A percentile compares a stretch with the other conserved stretches of the same genome.
Evolutionary conservation across 2,113 vertebrate species (phyloP).

Genomic region (Picathartes gymnocephalus): DNA sequence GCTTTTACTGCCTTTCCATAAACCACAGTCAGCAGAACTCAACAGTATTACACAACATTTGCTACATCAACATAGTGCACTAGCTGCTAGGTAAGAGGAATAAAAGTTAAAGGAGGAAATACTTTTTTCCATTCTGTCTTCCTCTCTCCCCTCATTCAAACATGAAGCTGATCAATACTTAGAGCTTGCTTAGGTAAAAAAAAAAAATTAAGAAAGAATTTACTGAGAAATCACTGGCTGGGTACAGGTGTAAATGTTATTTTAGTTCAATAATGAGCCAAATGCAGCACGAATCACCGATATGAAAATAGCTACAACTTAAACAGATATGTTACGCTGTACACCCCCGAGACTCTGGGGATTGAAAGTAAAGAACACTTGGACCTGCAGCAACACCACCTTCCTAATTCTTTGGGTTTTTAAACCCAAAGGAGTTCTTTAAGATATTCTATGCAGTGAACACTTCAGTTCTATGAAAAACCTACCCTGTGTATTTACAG

Average conservation of each 20-base stretch:
- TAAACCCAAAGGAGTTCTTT: background rate
- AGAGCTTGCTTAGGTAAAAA: background rate
- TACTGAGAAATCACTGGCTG: background rate
- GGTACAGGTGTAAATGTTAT: background rate
- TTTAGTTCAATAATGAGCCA: background rate
- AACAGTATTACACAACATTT: background rate
- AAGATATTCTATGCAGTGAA: background rate
- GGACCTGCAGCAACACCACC: background rate
- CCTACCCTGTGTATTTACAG: background rate
- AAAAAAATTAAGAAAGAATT: background rate
- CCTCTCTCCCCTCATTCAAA: background rate
- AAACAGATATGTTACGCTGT: background rate
- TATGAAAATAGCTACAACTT: background rate
- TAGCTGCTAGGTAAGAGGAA: constrained; percentile 24
- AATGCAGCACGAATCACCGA: background rate
- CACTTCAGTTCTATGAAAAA: background rate
- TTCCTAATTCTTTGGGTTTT: background rate
- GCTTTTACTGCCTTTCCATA: constrained; percentile 12
- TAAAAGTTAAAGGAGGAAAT: background rate
- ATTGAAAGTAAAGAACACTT: background rate
- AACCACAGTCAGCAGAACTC: background rate
- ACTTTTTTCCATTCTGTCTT: background rate
- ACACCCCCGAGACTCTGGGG: background rate
- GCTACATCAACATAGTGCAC: background rate
- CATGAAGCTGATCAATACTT: background rate